Evolutionary conservation across 2,888 invertebrate genomes (phyloP), one percentile per base, ranked within the genome.

Genomic region (Agrochola litura): DNA sequence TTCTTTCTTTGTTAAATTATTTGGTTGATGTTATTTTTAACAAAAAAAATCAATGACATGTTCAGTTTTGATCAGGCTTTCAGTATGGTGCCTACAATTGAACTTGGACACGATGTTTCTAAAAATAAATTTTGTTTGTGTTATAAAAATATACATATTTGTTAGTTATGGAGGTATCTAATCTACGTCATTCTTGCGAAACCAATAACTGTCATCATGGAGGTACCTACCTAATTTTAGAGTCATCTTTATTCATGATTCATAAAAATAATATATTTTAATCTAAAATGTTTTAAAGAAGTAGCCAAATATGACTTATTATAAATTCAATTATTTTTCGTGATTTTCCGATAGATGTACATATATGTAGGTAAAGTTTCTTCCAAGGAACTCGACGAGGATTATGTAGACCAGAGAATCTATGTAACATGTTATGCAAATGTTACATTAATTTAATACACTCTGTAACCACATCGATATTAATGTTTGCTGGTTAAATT

Each of bases 361-460:
- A n/a, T n/a, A n/a, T n/a, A n/a, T n/a, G n/a, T n/a, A n/a, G n/a
- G n/a, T 25, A 9, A 4, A 4, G 25, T 58, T 65, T 52, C 43
- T 61, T 54, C 71, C 12, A 58, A 19, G 70, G 67, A 76, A 63
- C 37, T 52, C 9, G 37, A 56, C 9, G 58, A 66, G 46, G 46
- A 49, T 58, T 76, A 70, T 30, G 80, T 73, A 64, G n/a, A 43
- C 37, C 56, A 30, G n/a, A 46, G 16, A 43, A 63, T 46, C 14
- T 25, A 66, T 60, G 19, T 80, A 75, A 83, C 73, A 64, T 68
- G 81, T 80, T 79, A 84, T 84, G 85, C n/a, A 69, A 84, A 82
- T 83, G 5, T 63, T 58, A 37, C 64, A 73, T 63, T 52, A 60
- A 43, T 70, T 43, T 37, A 81, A 68, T 41, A 25, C 81, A 64